Evolutionary conservation across 2,797 vertebrate species (phyloP).

Genomic region (Channallabes apus): DNA sequence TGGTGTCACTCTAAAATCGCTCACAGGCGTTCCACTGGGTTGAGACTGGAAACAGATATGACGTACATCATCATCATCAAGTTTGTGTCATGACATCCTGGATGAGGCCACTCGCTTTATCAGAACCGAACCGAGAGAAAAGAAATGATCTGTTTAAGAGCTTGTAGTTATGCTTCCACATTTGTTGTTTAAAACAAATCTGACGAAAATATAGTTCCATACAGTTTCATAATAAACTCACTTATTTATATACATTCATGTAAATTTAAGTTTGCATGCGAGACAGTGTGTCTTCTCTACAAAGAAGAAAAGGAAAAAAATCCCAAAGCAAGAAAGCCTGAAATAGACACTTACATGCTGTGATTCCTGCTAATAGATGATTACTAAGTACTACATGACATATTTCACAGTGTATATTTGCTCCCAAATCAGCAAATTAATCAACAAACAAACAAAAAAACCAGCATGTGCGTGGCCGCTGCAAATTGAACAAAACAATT

Average conservation of each 20-base stretch:
- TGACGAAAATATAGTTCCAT: too few relatives aligned
- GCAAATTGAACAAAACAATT: not conserved
- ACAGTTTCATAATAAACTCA: not conserved
- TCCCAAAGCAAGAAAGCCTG: not conserved
- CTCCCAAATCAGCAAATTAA: not conserved
- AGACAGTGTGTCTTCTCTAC: not conserved
- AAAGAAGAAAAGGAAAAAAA: not conserved
- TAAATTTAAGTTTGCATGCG: not conserved
- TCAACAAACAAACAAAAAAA: too few relatives aligned
- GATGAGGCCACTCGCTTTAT: not conserved
- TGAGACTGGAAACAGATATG: not conserved
- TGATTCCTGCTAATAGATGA: not conserved
- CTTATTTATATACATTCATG: too few relatives aligned
- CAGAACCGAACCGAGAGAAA: not conserved
- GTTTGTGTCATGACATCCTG: not conserved
- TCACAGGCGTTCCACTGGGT: not conserved
- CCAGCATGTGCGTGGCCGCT: not conserved
- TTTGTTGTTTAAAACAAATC: not conserved
- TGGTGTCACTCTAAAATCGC: not conserved
- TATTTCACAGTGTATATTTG: not conserved
- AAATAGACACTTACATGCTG: not conserved
- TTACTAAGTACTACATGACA: constrained; percentile 3
- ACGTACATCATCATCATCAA: not conserved
- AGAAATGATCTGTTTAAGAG: not conserved
- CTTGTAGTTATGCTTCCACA: not conserved